Evolutionary conservation across 2,113 vertebrate genomes (phyloP).

Genomic region (Hucho hucho): DNA sequence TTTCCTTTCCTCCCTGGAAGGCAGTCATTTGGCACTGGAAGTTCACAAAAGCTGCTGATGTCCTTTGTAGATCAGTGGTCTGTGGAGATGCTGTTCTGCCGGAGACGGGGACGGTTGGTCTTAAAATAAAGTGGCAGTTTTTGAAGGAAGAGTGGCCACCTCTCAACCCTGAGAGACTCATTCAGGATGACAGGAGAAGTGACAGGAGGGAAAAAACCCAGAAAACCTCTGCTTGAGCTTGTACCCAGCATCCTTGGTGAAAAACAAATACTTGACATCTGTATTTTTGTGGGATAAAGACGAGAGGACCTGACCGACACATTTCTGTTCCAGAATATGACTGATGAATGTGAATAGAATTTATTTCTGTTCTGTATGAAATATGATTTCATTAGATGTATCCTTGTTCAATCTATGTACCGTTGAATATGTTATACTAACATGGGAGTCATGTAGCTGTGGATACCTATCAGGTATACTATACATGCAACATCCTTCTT

Average conservation of each 20-base stretch:
- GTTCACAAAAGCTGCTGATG: slow-evolving; percentile 62
- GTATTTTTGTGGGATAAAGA: too few species aligned
- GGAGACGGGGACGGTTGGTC: slow-evolving; percentile 41
- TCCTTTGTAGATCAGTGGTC: slow-evolving; percentile 60
- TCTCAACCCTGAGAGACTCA: slow-evolving; percentile 37
- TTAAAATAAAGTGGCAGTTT: slow-evolving; percentile 38
- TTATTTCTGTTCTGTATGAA: too few species aligned
- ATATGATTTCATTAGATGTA: too few species aligned
- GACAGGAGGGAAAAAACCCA: slow-evolving; percentile 29
- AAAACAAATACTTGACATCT: neutral
- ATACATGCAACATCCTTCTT: too few species aligned
- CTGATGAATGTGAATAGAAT: neutral
- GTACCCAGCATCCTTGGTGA: neutral
- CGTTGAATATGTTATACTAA: too few species aligned
- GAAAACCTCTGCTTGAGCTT: neutral
- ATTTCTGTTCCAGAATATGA: neutral
- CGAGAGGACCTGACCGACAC: neutral
- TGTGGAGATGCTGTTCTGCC: slow-evolving; percentile 64
- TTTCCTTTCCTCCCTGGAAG: slow-evolving; percentile 23
- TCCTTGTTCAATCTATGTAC: too few species aligned
- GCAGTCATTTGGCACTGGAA: slow-evolving; percentile 46
- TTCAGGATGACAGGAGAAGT: slow-evolving; percentile 33
- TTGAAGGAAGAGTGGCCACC: slow-evolving; percentile 49
- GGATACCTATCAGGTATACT: too few species aligned
- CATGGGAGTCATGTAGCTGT: too few species aligned